Percentiles rank a stretch among this genome's conserved stretches.
These are phyloP conservation scores for Sipha flava DNA, from an alignment of 1,140 invertebrate genomes.

Conservation along the genomic window DNA sequence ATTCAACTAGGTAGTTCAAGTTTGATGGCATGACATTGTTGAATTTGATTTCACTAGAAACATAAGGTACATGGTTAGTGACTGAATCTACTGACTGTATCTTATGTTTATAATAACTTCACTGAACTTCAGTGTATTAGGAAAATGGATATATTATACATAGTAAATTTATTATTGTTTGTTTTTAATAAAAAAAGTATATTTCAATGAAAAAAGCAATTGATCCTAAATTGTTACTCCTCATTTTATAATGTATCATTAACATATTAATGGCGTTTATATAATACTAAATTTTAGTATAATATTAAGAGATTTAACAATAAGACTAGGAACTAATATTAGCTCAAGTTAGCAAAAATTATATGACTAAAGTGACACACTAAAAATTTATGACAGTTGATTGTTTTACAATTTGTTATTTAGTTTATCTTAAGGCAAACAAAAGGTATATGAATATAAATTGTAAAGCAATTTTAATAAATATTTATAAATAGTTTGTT, in stretches of 20 bases:
- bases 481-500: background rate
- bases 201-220: background rate
- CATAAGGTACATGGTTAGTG: too few species aligned
- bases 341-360: constrained; percentile 8
- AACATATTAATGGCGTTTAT: background rate
- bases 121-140: background rate
- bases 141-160: background rate
- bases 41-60: background rate
- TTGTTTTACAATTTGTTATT: background rate
- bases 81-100: too few species aligned
- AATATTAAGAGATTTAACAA: background rate
- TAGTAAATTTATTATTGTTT: background rate
- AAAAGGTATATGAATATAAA: background rate
- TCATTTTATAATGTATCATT: background rate
- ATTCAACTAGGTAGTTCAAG: too few species aligned
- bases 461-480: background rate
- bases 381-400: background rate
- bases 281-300: background rate
- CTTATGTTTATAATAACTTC: too few species aligned
- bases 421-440: background rate
- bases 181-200: background rate
- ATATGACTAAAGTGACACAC: background rate
- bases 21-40: too few species aligned
- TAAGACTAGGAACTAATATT: constrained; percentile 18
- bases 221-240: background rate